Evolutionary conservation across 2,113 vertebrate species (phyloP), one percentile per base, ranked within the genome.

Genomic region (Megaceryle maxima): DNA sequence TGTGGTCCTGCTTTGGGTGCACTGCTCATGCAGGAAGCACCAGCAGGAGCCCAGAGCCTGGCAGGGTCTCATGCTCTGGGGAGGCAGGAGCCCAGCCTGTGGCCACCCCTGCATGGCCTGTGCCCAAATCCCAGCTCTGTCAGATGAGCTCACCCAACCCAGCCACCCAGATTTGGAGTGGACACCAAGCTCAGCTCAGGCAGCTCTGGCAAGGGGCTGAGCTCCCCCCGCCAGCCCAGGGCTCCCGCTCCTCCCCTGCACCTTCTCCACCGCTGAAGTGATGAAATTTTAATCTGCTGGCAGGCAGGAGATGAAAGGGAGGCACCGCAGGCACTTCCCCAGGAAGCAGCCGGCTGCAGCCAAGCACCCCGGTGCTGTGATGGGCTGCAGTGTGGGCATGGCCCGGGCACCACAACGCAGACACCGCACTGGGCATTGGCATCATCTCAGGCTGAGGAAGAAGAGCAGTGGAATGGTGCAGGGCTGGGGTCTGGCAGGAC

Each of bases 11-110:
- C 55, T 41, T 50, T 3, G 16, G 48, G 25, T n/a, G 59, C 4
- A 0, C 79, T 63, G 57, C 10, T 60, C 64, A 16, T 0, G 3
- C 78, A n/a, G 35, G 33, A n/a, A 26, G 16, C 9, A 1, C 26
- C 1, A 0, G 1, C 51, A 44, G 53, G 37, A 90, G 39, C 37
- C 43, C 13, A 37, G 46, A 67, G 28, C 53, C 31, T 1, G 1
- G 46, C 41, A 16, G 13, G 2, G 13, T 25, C 44, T 63, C 15
- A 0, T 81, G 41, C n/a, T 79, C 70, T 0, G 0, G 4, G 0
- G 0, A 73, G 35, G 80, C 46, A 59, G 62, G 43, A 91, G 26
- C 51, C 22, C 0, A 0, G 37, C 37, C 62, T 35, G 46, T 6
- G 39, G 41, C 14, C 66, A 35, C 15, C 14, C 4, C 35, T 11